Evolutionary conservation across 2,888 invertebrate species (phyloP), one percentile per base, ranked within the genome.

Genomic region (Caenorhabditis uteleia): DNA sequence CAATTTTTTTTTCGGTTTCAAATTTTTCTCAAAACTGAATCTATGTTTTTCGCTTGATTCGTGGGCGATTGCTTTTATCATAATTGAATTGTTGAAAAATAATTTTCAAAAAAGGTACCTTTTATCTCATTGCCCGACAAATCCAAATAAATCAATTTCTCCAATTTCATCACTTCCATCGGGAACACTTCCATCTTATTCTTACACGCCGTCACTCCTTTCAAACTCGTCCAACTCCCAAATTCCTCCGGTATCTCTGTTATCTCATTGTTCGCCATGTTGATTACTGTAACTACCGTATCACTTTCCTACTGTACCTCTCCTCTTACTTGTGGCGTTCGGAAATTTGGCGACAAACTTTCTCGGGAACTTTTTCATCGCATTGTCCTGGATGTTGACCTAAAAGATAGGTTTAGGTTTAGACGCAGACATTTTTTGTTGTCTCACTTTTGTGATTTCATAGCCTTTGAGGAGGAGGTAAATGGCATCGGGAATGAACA

Each of bases 401-500:
- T n/a, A n/a, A n/a, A n/a, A n/a, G n/a, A n/a, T n/a, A n/a, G n/a
- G n/a, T n/a, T n/a, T n/a, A n/a, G n/a, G n/a, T n/a, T n/a, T n/a
- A n/a, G n/a, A n/a, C n/a, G n/a, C n/a, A n/a, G n/a, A n/a, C n/a
- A n/a, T n/a, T n/a, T n/a, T n/a, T n/a, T n/a, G n/a, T n/a, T n/a
- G n/a, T n/a, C n/a, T n/a, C n/a, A 71, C 42, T 39, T 54, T 55
- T 2, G 47, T 56, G 16, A 68, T 68, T 57, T 72, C 57, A 62
- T 61, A 46, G 31, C 67, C 77, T 48, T 77, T 77, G 2, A 79
- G 47, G 7, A 80, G 70, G 43, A 80, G 57, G 47, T 80, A 80
- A 23, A 80, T 70, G 0, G 80, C 80, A 42, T 80, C 79, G 21
- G 80, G 77, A 31, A 80, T 65, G 58, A 72, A 80, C 77, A 80